Base-by-base conservation (phyloP, 2,797 vertebrate species). In the Delichon dasypus region DNA sequence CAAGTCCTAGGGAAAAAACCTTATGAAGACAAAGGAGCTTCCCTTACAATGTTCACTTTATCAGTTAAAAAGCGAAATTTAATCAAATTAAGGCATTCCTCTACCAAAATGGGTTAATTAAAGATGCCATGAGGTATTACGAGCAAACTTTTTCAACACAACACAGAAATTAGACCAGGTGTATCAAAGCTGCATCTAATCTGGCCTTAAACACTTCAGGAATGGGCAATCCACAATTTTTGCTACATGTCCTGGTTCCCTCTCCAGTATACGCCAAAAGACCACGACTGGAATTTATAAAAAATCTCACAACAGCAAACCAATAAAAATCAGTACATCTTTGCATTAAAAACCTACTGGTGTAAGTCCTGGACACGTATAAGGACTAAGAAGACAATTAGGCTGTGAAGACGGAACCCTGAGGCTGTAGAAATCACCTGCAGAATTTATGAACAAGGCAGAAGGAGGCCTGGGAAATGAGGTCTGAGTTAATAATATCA, bases 81-180 rank as follows among this genome's bases (percentile, higher is more conserved):
- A 66, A 70, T 13, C 9, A 45, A 80, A 76, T 38, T 3, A 77
- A 23, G 36, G 36, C 5, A n/a, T 6, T 29, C 17, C 3, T 73
- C 32, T 36, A n/a, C 13, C 6, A 36, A 82, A 55, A 64, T 5
- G 50, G 0, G 14, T 34, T 70, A 54, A 44, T 25, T 81, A 22
- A 80, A 73, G 34, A n/a, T 70, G 4, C 7, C n/a, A 47, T 8
- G 2, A n/a, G n/a, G 2, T 50, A 26, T 42, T 61, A 50, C 0
- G 0, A n/a, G 8, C 19, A 64, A 84, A 67, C 7, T n/a, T 38
- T 47, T 5, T 16, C 29, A 51, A 29, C 34, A 54, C 11, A 47
- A 12, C 29, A 47, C 6, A 62, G 25, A 61, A 77, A 70, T 25
- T 30, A 34, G 44, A 65, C 16, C 17, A 38, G 2, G 17, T 21